phyloP scores from a whole-genome alignment of 2,888 invertebrate species.

The Serrognathus titanus region DNA sequence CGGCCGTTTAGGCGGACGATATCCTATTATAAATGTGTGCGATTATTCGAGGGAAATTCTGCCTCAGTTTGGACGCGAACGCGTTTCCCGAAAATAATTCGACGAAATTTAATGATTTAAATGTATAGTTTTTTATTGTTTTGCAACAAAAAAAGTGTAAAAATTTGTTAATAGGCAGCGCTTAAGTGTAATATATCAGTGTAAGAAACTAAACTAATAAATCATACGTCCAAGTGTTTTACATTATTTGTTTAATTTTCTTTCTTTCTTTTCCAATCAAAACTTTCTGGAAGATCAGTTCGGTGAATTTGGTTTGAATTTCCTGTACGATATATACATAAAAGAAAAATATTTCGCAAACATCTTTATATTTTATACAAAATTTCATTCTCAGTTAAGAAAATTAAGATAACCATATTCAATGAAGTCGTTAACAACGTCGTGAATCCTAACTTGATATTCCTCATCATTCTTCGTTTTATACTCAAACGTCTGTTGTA shows the following conservation, averaged over 20 bases:
- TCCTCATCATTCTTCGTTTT: slow-evolving; percentile 20
- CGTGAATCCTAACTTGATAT: slow-evolving; percentile 23
- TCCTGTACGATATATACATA: neutral
- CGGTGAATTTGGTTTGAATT: neutral
- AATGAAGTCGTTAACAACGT: slow-evolving; percentile 20
- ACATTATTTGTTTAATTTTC: too few relatives aligned
- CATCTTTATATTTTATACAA: neutral
- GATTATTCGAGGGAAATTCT: neutral
- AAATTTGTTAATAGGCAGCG: slow-evolving; percentile 49
- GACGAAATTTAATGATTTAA: slow-evolving; percentile 16
- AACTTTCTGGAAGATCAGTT: neutral
- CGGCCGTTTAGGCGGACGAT: slow-evolving; percentile 30
- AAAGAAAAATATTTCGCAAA: neutral
- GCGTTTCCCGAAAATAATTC: neutral
- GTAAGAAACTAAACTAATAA: slow-evolving; percentile 46
- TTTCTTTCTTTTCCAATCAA: too few relatives aligned
- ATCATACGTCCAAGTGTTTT: slow-evolving; percentile 45
- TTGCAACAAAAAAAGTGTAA: slow-evolving; percentile 35
- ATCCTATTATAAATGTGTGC: too few relatives aligned
- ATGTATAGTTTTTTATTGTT: slow-evolving; percentile 48
- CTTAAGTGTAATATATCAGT: slow-evolving; percentile 45
- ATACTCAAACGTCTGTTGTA: slow-evolving; percentile 18
- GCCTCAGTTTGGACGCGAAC: neutral
- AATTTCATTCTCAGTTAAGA: slow-evolving; percentile 6
- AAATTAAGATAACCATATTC: slow-evolving; percentile 22